Base-by-base conservation (phyloP, 2,888 invertebrate species). In the Lycaena phlaeas region DNA sequence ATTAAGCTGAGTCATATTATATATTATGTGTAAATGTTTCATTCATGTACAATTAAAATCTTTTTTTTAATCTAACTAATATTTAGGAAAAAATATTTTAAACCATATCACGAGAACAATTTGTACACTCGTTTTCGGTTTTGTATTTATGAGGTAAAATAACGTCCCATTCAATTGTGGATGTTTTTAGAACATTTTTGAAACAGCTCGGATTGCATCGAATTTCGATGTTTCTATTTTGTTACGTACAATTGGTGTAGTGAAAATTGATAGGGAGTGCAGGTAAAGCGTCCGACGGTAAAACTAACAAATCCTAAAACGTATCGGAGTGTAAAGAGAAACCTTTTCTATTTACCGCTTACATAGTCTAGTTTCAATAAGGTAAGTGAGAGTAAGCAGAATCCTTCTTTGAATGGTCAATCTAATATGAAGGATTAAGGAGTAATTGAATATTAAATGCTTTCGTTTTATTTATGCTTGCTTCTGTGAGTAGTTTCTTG, bases 231-330 rank as follows among this genome's bases (percentile, higher is more conserved):
- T 40, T 40, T 40, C 31, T 15, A 40, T 40, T 40, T 40, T 27
- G 31, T 40, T 40, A 26, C 15, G 30, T 26, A 27, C 40, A 39
- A 39, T 38, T 39, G 40, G 26, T 27, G 14, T 31, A 31, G 40
- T 34, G 31, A 31, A 40, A 40, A 40, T 31, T 34, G 31, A 40
- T 34, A 40, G 30, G 15, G 14, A 14, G 30, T 10, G 14, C 14
- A 39, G 25, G 39, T 39, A 31, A n/a, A 39, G 12, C 36, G 36
- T 22, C 40, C 31, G 40, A 34, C 25, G 25, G 31, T 15, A 31
- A 38, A 40, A 40, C 31, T 31, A 40, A 40, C 40, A 40, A 40
- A 40, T 40, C 31, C 31, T 36, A 27, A 40, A 40, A 40, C 40
- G 40, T 15, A 27, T 17, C 25, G 34, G 12, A 34, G 34, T 22